These are phyloP conservation scores for Anguilla obscura DNA, from an alignment of 2,797 vertebrate species.

Conservation along the genomic window DNA sequence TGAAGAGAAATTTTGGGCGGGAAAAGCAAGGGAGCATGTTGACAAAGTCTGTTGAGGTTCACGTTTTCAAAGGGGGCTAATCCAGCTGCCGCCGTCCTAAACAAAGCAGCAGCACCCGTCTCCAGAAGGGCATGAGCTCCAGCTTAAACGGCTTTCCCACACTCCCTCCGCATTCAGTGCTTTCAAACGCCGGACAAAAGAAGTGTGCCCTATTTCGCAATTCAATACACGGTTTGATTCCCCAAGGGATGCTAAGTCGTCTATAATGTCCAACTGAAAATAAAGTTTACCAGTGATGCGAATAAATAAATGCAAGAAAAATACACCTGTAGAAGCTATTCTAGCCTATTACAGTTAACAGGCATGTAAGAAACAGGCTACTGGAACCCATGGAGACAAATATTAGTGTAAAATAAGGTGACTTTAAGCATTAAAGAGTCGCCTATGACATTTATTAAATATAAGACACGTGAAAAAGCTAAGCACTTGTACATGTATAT, in stretches of 20 bases:
- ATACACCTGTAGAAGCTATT: constrained; percentile 7
- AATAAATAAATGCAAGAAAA: not conserved
- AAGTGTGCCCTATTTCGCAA: constrained; percentile 40
- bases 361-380: too few relatives aligned
- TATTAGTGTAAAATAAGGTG: not conserved
- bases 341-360: not conserved
- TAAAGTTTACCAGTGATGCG: constrained; percentile 36
- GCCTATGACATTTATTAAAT: not conserved
- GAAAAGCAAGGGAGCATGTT: constrained; percentile 16
- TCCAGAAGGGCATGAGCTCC: constrained; percentile 20
- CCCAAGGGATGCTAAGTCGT: constrained; percentile 36
- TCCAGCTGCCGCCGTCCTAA: constrained; percentile 41
- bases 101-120: constrained; percentile 34
- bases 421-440: not conserved
- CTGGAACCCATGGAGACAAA: too few relatives aligned
- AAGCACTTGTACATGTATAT: not conserved
- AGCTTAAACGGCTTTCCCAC: constrained; percentile 37
- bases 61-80: constrained; percentile 33
- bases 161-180: constrained; percentile 37
- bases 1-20: constrained; percentile 18
- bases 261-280: constrained; percentile 43
- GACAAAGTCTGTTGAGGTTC: constrained; percentile 31
- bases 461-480: not conserved
- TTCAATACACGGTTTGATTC: constrained; percentile 23
- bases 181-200: constrained; percentile 23